Percentiles rank a stretch among this genome's conserved stretches.
Evolutionary conservation across 2,797 vertebrate species (phyloP).

Genomic region (Podargus strigoides): DNA sequence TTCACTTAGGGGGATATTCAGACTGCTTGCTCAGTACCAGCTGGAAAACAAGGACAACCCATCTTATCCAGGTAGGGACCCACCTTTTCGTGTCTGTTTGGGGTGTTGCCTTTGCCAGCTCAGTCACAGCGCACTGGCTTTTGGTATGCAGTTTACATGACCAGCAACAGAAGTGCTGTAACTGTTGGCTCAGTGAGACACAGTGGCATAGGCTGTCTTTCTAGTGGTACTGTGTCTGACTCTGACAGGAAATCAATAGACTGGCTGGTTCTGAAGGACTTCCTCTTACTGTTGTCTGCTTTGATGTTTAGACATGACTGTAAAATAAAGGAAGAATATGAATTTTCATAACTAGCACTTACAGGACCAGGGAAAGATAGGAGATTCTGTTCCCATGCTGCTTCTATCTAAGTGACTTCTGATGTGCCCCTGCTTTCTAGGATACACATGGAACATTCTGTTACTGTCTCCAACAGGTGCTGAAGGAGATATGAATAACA

Average conservation of each 20-base stretch:
- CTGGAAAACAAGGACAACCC: slow-evolving; percentile 92
- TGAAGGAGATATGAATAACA: neutral
- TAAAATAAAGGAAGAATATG: neutral
- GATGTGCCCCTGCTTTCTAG: neutral
- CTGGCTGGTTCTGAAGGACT: neutral
- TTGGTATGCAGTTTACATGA: neutral
- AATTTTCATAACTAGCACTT: neutral
- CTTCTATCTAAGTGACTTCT: neutral
- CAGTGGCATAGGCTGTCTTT: neutral
- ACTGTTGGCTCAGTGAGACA: neutral
- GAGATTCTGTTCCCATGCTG: neutral
- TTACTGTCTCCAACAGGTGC: neutral
- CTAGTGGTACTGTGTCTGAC: neutral
- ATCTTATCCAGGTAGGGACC: slow-evolving; percentile 82
- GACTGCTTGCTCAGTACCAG: slow-evolving; percentile 89
- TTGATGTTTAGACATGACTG: neutral
- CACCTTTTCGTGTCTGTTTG: neutral
- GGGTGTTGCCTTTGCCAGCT: neutral
- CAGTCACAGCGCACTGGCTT: neutral
- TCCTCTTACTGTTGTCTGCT: neutral
- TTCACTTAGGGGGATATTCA: slow-evolving; percentile 89
- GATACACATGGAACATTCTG: neutral
- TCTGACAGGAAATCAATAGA: neutral
- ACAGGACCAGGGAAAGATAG: neutral
- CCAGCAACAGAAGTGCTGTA: neutral